A percentile compares a stretch with the other conserved stretches of the same genome.
phyloP scores from a whole-genome alignment of 1,140 invertebrate species.

The Drosophila burlai region DNA sequence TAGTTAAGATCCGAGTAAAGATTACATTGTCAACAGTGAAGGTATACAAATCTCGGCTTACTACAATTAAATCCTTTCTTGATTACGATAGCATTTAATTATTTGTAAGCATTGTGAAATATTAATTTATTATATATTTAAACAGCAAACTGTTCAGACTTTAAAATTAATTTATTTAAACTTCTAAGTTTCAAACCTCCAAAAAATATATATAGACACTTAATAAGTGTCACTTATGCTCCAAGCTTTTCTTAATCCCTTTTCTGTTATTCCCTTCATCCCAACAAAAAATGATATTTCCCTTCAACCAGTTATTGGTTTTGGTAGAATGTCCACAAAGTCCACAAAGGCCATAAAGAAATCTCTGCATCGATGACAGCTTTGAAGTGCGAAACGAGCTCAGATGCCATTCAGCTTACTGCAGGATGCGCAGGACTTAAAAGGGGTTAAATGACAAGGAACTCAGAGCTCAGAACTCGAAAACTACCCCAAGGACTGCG shows the following conservation, averaged over 20 bases:
- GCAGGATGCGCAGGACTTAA: conserved; percentile 26
- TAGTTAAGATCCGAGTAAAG: too few relatives aligned
- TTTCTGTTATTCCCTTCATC: too few relatives aligned
- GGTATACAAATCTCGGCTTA: too few relatives aligned
- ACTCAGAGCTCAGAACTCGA: not conserved
- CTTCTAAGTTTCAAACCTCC: too few relatives aligned
- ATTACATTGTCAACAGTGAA: too few relatives aligned
- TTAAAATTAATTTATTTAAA: not conserved
- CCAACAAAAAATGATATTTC: not conserved
- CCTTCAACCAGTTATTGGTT: conserved; percentile 20
- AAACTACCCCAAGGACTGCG: conserved; percentile 61
- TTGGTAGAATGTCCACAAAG: conserved; percentile 4
- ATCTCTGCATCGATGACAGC: conserved; percentile 34
- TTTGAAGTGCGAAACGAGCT: conserved; percentile 70
- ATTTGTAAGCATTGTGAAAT: too few relatives aligned
- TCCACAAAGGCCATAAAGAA: conserved; percentile 16
- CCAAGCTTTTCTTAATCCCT: not conserved
- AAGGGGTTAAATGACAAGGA: conserved; percentile 66
- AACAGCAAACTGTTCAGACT: too few relatives aligned
- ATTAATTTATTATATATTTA: too few relatives aligned
- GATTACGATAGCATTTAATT: not conserved
- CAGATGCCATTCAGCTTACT: conserved; percentile 64
- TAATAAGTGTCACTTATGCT: too few relatives aligned
- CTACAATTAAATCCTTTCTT: too few relatives aligned
- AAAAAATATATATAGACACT: too few relatives aligned